These are phyloP conservation scores for Drosophila meridionalis DNA, from an alignment of 2,888 invertebrate genomes.

Conservation along the genomic window DNA sequence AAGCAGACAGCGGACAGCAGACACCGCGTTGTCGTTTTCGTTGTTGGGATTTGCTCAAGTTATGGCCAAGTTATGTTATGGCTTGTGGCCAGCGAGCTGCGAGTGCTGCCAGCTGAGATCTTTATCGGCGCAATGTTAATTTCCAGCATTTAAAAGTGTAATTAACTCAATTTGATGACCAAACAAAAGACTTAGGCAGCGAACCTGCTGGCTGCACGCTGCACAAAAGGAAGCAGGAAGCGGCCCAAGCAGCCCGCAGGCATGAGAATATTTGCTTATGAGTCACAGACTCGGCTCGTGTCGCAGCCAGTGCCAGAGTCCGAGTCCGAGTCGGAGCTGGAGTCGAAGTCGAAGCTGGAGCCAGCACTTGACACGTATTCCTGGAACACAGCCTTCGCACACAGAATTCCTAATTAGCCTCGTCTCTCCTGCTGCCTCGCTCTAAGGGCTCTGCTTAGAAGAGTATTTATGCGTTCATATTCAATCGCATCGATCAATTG, in stretches of 20 bases:
- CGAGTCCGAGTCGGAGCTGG: neutral
- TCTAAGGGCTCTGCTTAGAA: slow-evolving; percentile 45
- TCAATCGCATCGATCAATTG: slow-evolving; percentile 65
- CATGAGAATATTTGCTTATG: slow-evolving; percentile 72
- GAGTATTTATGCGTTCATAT: slow-evolving; percentile 71
- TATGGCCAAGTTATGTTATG: slow-evolving; percentile 53
- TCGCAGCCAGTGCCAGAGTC: neutral
- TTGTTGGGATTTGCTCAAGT: slow-evolving; percentile 54
- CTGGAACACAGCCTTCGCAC: slow-evolving; percentile 64
- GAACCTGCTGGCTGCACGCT: slow-evolving; percentile 57
- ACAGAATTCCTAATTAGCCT: slow-evolving; percentile 71
- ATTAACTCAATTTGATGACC: slow-evolving; percentile 73
- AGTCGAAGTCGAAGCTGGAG: slow-evolving; percentile 10
- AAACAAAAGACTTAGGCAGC: slow-evolving; percentile 80
- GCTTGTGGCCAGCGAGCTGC: slow-evolving; percentile 43
- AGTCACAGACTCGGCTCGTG: slow-evolving; percentile 67
- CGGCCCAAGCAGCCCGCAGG: slow-evolving; percentile 48
- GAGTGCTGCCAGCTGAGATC: slow-evolving; percentile 43
- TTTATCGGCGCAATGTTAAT: slow-evolving; percentile 76
- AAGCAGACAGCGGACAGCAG: neutral
- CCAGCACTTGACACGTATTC: slow-evolving; percentile 74
- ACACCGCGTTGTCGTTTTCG: slow-evolving; percentile 6
- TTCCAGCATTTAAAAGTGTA: slow-evolving; percentile 77
- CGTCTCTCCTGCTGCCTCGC: slow-evolving; percentile 3
- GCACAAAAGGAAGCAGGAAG: slow-evolving; percentile 75